Conservation (phyloP, 2,113 vertebrate species). For the Axis porcinus region DNA sequence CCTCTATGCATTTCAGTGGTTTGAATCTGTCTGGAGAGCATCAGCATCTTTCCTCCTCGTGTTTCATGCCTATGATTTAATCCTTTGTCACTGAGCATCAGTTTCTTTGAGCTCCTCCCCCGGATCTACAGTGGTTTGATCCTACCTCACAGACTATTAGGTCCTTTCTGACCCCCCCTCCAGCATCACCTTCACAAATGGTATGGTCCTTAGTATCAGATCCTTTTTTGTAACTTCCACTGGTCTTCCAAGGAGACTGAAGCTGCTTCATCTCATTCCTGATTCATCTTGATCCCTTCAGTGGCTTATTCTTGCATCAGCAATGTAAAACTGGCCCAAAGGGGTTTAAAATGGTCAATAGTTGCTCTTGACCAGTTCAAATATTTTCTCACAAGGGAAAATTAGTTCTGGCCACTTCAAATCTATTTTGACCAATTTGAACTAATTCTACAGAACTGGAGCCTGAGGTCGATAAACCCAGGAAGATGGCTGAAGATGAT, state of each 20-base stretch:
- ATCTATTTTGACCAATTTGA: conserved; percentile 37
- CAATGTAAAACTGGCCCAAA: conserved; percentile 25
- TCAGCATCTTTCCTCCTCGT: conserved; percentile 19
- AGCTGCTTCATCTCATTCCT: conserved; percentile 39
- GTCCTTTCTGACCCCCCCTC: conserved; percentile 27
- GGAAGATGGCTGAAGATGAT: conserved; percentile 46
- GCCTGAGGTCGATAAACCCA: background rate
- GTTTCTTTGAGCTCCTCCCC: conserved; percentile 50
- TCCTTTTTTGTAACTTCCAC: conserved; percentile 33
- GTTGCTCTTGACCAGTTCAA: background rate
- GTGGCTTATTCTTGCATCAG: conserved; percentile 20
- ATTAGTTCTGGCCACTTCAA: conserved; percentile 20
- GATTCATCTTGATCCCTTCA: conserved; percentile 36
- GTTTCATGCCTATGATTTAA: conserved; percentile 46
- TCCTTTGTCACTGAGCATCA: conserved; percentile 44
- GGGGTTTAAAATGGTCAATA: conserved; percentile 35
- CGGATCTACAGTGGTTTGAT: conserved; percentile 58
- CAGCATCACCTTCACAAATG: conserved; percentile 46
- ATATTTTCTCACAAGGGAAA: conserved; percentile 26
- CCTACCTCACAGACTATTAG: conserved; percentile 27
- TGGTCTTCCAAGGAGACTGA: conserved; percentile 52
- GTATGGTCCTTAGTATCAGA: conserved; percentile 53
- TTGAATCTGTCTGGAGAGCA: conserved; percentile 15
- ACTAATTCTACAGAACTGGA: conserved; percentile 25
- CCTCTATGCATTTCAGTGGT: background rate